Evolutionary conservation across 2,113 vertebrate species (phyloP).

Genomic region (Paradisaea rubra): DNA sequence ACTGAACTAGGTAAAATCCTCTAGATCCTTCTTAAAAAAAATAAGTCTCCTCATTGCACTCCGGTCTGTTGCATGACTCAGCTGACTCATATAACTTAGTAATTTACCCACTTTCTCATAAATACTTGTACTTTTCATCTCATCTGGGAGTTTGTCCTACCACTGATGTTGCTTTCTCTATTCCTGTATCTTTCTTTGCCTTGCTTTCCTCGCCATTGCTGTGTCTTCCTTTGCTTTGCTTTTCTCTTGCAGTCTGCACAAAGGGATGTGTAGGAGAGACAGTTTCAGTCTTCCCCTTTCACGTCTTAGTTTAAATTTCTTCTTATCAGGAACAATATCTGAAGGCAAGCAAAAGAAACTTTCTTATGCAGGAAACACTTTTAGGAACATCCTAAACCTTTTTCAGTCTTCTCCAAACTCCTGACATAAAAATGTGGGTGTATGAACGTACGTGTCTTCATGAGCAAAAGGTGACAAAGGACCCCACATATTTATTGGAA

Average conservation of each 20-base stretch:
- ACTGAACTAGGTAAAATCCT: not conserved
- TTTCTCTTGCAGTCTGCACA: not conserved
- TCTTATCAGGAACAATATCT: not conserved
- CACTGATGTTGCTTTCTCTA: not conserved
- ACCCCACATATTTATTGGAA: not conserved
- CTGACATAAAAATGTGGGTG: not conserved
- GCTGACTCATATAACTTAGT: not conserved
- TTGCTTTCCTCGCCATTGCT: not conserved
- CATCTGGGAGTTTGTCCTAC: not conserved
- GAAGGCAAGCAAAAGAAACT: not conserved
- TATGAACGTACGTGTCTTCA: not conserved
- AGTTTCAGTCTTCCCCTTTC: not conserved
- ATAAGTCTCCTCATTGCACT: not conserved
- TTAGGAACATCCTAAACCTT: not conserved
- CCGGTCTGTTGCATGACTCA: not conserved
- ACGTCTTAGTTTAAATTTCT: not conserved
- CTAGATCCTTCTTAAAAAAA: not conserved
- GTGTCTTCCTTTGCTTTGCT: not conserved
- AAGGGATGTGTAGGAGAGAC: not conserved
- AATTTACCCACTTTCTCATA: not conserved
- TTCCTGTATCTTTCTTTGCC: not conserved
- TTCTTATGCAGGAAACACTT: not conserved
- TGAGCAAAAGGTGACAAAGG: not conserved
- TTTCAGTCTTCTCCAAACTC: not conserved
- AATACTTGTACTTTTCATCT: not conserved